Percentiles rank a stretch among this genome's conserved stretches.
Evolutionary conservation across 2,113 vertebrate genomes (phyloP).

Genomic region (Psettodes erumei): DNA sequence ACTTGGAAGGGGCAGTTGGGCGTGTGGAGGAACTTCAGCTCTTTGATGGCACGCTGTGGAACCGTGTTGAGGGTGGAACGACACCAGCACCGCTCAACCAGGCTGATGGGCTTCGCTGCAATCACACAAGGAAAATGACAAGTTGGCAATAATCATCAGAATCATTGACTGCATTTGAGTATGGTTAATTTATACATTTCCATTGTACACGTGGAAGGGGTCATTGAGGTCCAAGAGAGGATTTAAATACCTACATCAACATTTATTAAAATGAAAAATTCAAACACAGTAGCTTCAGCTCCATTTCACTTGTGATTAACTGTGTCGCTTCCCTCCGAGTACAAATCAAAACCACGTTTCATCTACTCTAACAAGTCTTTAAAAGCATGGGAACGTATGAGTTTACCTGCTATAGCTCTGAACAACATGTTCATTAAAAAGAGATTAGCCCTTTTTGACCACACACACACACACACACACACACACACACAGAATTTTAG

Average conservation of each 20-base stretch:
- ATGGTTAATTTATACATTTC: neutral
- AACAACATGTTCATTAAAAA: conserved; percentile 82
- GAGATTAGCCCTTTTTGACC: conserved; percentile 76
- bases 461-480: conserved; percentile 36
- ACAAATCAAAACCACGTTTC: conserved; percentile 37
- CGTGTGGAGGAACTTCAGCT: conserved; percentile 97
- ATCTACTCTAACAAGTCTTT: conserved; percentile 47
- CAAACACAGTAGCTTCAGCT: conserved; percentile 1
- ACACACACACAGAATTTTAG: conserved; percentile 45
- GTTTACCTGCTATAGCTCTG: conserved; percentile 65
- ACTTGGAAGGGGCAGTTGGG: conserved; percentile 97
- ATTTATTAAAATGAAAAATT: neutral
- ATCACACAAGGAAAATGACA: conserved; percentile 2
- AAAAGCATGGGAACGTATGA: conserved; percentile 48
- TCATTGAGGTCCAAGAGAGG: neutral
- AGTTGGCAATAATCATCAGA: neutral
- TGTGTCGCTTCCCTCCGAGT: neutral
- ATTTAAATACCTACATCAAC: conserved; percentile 19
- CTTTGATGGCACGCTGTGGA: conserved; percentile 92
- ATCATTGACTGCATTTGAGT: neutral
- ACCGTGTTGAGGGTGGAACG: conserved; percentile 94
- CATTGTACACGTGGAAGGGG: neutral
- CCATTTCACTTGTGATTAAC: conserved; percentile 9
- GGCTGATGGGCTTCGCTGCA: conserved; percentile 94
- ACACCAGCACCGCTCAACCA: conserved; percentile 97